Base-by-base conservation (phyloP, 2,888 invertebrate genomes). In the Serripes groenlandicus region DNA sequence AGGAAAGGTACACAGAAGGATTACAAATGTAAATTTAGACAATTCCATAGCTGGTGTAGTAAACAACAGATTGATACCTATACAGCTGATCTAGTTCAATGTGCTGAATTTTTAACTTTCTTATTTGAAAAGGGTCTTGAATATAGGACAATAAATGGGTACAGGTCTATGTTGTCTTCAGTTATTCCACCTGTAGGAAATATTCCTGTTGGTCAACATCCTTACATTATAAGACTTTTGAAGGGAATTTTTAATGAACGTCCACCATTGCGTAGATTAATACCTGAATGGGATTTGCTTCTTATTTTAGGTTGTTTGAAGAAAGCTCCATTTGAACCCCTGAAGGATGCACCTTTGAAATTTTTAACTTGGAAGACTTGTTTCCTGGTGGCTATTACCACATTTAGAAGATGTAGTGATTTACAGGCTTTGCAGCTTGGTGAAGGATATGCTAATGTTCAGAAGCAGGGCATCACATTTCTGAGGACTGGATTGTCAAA, bases 261-360 rank as follows among this genome's bases (percentile, higher is more conserved):
- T 26, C 78, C 83, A 42, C 78, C 78, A 21, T 26, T 70, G 18
- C 56, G 54, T 18, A 75, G 68, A 56, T 30, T 79, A 3, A 23
- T 83, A 54, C 77, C 77, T 37, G 80, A 77, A 68, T 80, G 80
- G 83, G 74, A 84, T 78, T 69, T 78, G 72, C 58, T 62, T 58
- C 66, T 72, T n/a, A 66, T 82, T 78, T 69, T 49, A 69, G 70
- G 35, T n/a, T 60, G 54, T 23, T 30, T 77, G 60, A 80, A 84
- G 56, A 66, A 54, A 49, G 32, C 64, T 21, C 72, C 72, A 35
- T 72, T 76, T 73, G 76, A 76, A 32, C 76, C 76, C 28, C 18
- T 76, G 68, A 28, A 69, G 37, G 49, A 74, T 30, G 52, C 73
- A 52, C 32, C 73, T 0, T 64, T 74, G 28, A 62, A 62, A 34